Evolutionary conservation across 2,888 invertebrate genomes (phyloP).

Genomic region (Tipula vernalis): DNA sequence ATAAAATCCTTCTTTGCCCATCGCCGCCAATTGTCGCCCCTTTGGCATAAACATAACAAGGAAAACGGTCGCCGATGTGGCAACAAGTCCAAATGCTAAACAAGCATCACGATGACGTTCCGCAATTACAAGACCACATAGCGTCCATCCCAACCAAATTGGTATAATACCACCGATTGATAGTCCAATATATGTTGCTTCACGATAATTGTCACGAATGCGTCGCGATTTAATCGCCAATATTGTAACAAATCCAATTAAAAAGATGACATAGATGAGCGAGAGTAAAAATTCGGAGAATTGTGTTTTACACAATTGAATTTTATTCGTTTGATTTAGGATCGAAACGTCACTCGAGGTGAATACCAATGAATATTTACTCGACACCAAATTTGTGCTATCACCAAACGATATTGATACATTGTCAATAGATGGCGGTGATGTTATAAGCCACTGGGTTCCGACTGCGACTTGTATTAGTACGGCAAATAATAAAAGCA

Average conservation of each 20-base stretch:
- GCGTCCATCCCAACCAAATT: constrained; percentile 74
- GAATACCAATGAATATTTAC: constrained; percentile 19
- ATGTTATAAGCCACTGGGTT: constrained; percentile 71
- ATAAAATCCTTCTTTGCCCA: constrained; percentile 79
- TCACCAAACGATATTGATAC: constrained; percentile 31
- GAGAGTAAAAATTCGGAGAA: constrained; percentile 63
- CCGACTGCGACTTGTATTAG: constrained; percentile 80
- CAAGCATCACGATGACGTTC: constrained; percentile 77
- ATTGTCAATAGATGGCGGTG: constrained; percentile 51
- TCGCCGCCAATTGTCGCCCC: constrained; percentile 80
- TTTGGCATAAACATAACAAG: constrained; percentile 90
- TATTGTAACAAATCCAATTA: constrained; percentile 73
- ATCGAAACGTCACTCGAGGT: constrained; percentile 28
- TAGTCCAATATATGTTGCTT: constrained; percentile 83
- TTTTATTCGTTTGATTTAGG: constrained; percentile 21
- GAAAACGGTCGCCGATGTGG: constrained; percentile 74
- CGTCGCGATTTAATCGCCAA: constrained; percentile 75
- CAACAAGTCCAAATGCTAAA: constrained; percentile 77
- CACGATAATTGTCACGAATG: constrained; percentile 85
- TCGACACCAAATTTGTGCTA: constrained; percentile 14
- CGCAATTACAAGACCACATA: constrained; percentile 66
- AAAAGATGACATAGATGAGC: constrained; percentile 69
- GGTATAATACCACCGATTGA: constrained; percentile 78
- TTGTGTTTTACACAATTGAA: constrained; percentile 48
- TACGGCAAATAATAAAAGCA: constrained; percentile 80